These are phyloP conservation scores for Anser cygnoides DNA, from an alignment of 2,113 vertebrate species.

Conservation along the genomic window DNA sequence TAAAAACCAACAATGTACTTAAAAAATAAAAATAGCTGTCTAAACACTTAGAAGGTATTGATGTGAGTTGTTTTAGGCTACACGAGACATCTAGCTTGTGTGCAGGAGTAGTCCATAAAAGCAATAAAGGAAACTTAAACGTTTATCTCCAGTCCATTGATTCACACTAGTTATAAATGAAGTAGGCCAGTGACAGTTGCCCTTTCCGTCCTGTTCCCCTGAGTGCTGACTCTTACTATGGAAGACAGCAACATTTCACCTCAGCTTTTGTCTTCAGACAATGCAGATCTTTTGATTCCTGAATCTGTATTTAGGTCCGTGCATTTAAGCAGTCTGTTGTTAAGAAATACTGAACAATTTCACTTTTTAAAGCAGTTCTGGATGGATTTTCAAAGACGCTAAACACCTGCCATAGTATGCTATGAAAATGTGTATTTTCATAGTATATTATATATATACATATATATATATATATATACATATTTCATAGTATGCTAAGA, in stretches of 20 bases:
- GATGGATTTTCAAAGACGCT: neutral
- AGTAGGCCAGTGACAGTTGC: neutral
- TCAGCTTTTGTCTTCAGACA: neutral
- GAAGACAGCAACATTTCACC: neutral
- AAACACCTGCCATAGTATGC: neutral
- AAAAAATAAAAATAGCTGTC: neutral
- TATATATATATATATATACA: too few relatives aligned
- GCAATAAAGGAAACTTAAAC: neutral
- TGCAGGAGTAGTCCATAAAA: neutral
- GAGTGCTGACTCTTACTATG: neutral
- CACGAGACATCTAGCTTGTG: neutral
- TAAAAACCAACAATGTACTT: neutral
- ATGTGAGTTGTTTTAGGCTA: neutral
- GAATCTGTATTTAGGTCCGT: neutral
- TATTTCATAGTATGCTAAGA: neutral
- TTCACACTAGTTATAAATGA: neutral
- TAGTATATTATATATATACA: too few relatives aligned
- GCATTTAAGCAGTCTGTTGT: neutral
- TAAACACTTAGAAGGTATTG: neutral
- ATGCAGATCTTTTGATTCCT: neutral
- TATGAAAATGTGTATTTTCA: constrained; percentile 32
- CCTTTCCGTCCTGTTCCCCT: neutral
- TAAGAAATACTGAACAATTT: neutral
- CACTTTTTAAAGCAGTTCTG: neutral
- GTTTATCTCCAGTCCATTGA: neutral